Evolutionary conservation across 2,888 invertebrate genomes (phyloP).

Genomic region (Campopleginae sp.): DNA sequence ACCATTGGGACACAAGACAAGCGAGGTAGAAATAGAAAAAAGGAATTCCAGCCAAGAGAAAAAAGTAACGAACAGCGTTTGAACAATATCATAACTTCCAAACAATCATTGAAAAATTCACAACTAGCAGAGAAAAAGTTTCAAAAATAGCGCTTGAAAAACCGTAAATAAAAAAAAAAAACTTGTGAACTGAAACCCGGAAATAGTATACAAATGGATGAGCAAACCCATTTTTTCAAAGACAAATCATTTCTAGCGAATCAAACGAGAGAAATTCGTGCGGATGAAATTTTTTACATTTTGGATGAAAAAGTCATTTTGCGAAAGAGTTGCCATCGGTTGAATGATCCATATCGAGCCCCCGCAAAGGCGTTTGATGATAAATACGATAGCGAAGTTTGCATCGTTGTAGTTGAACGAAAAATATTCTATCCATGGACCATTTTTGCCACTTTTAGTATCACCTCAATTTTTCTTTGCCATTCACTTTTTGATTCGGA

Average conservation of each 20-base stretch:
- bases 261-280: too few relatives aligned
- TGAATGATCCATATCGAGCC: too few relatives aligned
- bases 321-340: neutral
- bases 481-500: too few relatives aligned
- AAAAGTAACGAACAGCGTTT: neutral
- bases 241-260: too few relatives aligned
- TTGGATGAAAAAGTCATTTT: neutral
- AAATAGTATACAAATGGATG: too few relatives aligned
- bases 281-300: neutral
- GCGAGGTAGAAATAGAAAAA: neutral
- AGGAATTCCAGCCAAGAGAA: neutral
- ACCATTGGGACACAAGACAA: slow-evolving; percentile 3
- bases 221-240: too few relatives aligned
- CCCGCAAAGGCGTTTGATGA: too few relatives aligned
- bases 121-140: neutral
- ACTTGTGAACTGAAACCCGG: neutral
- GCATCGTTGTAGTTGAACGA: too few relatives aligned
- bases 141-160: neutral
- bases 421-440: too few relatives aligned
- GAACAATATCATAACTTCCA: slow-evolving; percentile 16
- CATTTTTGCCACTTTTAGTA: too few relatives aligned
- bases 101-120: slow-evolving; percentile 12
- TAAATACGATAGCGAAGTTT: too few relatives aligned
- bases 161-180: neutral
- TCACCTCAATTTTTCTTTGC: too few relatives aligned